Conservation (phyloP, 2,797 vertebrate species). For the Pipistrellus nathusii region DNA sequence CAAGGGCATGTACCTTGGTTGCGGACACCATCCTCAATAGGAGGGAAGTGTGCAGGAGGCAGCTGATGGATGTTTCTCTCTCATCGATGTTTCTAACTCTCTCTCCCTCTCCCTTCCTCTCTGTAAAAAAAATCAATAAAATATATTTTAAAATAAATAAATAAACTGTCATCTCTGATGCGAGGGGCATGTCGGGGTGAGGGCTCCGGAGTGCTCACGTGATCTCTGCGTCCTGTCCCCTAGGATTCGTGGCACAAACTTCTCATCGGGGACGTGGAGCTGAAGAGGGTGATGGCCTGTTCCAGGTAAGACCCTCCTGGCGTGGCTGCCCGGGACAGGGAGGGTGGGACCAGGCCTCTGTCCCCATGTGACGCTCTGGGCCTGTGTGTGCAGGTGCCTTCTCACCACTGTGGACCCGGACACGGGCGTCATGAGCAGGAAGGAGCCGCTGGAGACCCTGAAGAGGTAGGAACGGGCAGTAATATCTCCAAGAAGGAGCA, state of each 20-base stretch:
- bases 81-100: too few relatives aligned
- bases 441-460: slow-evolving; percentile 95
- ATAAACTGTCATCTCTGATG: fast-evolving
- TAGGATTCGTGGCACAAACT: slow-evolving; percentile 95
- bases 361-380: neutral
- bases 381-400: slow-evolving; percentile 90
- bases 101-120: too few relatives aligned
- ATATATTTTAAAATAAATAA: too few relatives aligned
- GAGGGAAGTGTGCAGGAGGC: too few relatives aligned
- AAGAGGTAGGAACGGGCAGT: slow-evolving; percentile 88
- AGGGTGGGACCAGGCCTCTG: neutral
- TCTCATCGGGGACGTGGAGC: slow-evolving; percentile 91
- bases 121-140: too few relatives aligned
- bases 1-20: too few relatives aligned
- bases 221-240: slow-evolving; percentile 34
- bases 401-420: slow-evolving; percentile 95
- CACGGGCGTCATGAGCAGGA: slow-evolving; percentile 91
- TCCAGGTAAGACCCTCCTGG: slow-evolving; percentile 88
- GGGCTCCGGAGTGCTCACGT: neutral
- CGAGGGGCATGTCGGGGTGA: neutral
- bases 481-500: too few relatives aligned
- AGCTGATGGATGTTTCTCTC: too few relatives aligned
- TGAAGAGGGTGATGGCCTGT: slow-evolving; percentile 93
- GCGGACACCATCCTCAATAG: too few relatives aligned
- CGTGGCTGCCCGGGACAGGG: fast-evolving